phyloP scores from a whole-genome alignment of 2,797 vertebrate species.

The Falco peregrinus region DNA sequence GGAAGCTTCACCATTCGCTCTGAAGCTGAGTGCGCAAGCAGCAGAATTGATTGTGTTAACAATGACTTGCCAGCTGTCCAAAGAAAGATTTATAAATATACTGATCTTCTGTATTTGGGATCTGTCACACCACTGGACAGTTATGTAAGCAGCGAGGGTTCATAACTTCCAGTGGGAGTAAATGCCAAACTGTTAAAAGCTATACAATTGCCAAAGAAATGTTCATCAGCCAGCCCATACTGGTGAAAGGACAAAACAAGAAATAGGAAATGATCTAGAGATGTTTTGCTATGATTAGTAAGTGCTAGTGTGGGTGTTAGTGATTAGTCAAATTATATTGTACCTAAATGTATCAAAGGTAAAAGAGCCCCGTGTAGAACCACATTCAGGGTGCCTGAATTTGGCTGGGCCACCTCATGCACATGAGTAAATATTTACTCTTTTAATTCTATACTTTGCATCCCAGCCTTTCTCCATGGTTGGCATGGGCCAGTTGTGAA shows the following conservation, averaged over 20 bases:
- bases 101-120: background rate
- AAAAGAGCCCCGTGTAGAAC: background rate
- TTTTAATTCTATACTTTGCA: background rate
- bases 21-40: background rate
- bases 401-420: background rate
- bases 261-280: background rate
- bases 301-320: background rate
- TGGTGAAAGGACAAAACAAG: background rate
- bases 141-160: background rate
- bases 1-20: background rate
- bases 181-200: background rate
- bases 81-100: background rate
- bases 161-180: background rate
- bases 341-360: background rate
- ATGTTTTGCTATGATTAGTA: background rate
- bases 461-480: background rate
- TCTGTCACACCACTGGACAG: too few relatives aligned
- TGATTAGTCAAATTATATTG: background rate
- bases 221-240: background rate
- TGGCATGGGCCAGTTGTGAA: background rate
- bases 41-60: background rate
- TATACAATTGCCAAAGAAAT: background rate
- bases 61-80: background rate
- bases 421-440: background rate
- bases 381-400: background rate